phyloP scores from a whole-genome alignment of 2,797 vertebrate genomes.

The Anabas testudineus region DNA sequence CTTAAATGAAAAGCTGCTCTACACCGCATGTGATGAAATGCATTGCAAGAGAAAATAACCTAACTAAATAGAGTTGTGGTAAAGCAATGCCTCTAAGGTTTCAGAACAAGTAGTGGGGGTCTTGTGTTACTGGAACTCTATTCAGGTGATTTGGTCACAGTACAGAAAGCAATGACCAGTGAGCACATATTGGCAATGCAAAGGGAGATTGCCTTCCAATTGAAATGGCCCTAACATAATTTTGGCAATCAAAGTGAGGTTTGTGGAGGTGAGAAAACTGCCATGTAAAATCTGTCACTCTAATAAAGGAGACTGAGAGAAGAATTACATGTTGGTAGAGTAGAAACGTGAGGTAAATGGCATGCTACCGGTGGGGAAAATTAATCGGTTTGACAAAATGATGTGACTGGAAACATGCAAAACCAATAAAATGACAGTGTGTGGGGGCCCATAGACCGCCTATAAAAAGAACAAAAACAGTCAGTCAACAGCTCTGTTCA shows the following conservation, averaged over 20 bases:
- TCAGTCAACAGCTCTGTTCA: constrained; percentile 50
- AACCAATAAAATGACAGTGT: constrained; percentile 39
- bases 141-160: constrained; percentile 51
- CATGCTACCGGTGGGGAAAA: constrained; percentile 52
- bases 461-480: constrained; percentile 55
- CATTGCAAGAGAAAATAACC: constrained; percentile 54
- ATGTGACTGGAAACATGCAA: constrained; percentile 64
- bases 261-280: constrained; percentile 50
- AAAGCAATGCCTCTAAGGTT: constrained; percentile 53
- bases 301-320: constrained; percentile 24
- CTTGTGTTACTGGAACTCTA: constrained; percentile 49
- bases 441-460: constrained; percentile 39
- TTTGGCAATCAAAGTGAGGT: constrained; percentile 49
- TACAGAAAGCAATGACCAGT: constrained; percentile 47
- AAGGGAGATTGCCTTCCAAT: constrained; percentile 42
- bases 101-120: constrained; percentile 42
- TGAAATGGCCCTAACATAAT: constrained; percentile 36
- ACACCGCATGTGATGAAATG: constrained; percentile 58
- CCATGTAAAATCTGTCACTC: constrained; percentile 38
- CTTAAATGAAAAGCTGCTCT: constrained; percentile 38
- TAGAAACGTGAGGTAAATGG: constrained; percentile 42
- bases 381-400: constrained; percentile 38
- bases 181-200: constrained; percentile 41
- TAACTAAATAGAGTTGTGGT: constrained; percentile 54
- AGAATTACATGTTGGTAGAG: constrained; percentile 31